A percentile compares a stretch with the other conserved stretches of the same genome.
These are phyloP conservation scores for Rotaria sp. DNA, from an alignment of 2,888 invertebrate species.

Conservation along the genomic window DNA sequence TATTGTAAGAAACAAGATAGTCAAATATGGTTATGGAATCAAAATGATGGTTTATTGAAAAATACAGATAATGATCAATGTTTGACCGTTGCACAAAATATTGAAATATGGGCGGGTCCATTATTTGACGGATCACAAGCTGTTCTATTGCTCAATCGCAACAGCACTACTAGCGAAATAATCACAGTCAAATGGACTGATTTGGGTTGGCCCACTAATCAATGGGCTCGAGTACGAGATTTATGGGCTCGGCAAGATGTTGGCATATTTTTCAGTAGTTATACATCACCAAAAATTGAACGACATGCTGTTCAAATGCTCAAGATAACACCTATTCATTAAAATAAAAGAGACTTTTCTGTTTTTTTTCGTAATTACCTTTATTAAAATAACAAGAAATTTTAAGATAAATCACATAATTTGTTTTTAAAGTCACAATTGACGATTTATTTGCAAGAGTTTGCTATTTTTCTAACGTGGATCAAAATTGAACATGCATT, in stretches of 20 bases:
- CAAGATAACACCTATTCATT: neutral
- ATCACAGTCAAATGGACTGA: constrained; percentile 5
- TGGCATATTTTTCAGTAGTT: neutral
- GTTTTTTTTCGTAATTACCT: too few species aligned
- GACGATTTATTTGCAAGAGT: too few species aligned
- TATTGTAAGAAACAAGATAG: neutral
- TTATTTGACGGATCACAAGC: neutral
- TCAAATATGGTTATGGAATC: neutral
- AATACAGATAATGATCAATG: neutral
- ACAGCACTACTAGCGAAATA: neutral
- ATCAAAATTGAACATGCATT: too few species aligned
- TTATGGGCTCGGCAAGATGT: neutral
- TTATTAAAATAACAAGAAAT: too few species aligned
- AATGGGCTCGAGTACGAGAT: neutral
- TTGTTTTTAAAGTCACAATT: too few species aligned
- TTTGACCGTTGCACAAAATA: neutral
- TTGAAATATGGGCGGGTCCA: constrained; percentile 23
- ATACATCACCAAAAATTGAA: neutral
- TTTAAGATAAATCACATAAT: too few species aligned
- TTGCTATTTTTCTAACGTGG: too few species aligned
- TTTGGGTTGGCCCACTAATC: neutral
- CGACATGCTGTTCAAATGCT: neutral
- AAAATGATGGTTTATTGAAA: neutral
- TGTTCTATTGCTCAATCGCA: neutral
- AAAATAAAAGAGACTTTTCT: neutral